A percentile compares a stretch with the other conserved stretches of the same genome.
phyloP scores from a whole-genome alignment of 2,113 vertebrate genomes.

The Trichechus manatus region DNA sequence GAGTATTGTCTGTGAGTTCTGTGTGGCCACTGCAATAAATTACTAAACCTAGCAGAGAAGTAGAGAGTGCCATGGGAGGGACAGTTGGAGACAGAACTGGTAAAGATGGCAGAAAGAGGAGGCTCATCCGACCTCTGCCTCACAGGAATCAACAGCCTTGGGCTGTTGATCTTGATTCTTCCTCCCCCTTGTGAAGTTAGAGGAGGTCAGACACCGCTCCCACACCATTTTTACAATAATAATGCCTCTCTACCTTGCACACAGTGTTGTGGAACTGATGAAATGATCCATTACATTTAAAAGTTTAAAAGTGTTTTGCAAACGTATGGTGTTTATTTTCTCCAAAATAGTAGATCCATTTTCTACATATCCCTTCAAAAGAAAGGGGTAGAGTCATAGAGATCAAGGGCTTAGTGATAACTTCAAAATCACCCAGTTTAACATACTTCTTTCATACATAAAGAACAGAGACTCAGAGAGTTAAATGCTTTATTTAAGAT shows the following conservation, averaged over 20 bases:
- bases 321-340: not conserved
- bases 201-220: no score
- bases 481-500: slow-evolving; percentile 5
- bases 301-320: not conserved
- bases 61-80: no score
- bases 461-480: not conserved
- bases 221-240: not conserved
- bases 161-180: no score
- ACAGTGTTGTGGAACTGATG: not conserved
- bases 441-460: not conserved
- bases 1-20: no score
- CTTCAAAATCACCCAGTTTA: not conserved
- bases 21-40: no score
- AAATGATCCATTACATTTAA: not conserved
- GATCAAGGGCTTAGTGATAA: not conserved
- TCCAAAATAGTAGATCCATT: not conserved
- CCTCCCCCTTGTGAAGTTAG: no score
- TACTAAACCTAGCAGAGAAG: no score
- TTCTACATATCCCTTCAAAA: not conserved
- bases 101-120: no score
- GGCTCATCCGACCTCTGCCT: no score
- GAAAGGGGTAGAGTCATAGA: not conserved
- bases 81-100: no score
- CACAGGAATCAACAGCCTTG: no score
- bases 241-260: not conserved